These are phyloP conservation scores for Acanthosoma haemorrhoidale DNA, from an alignment of 2,888 invertebrate genomes.

Conservation along the genomic window DNA sequence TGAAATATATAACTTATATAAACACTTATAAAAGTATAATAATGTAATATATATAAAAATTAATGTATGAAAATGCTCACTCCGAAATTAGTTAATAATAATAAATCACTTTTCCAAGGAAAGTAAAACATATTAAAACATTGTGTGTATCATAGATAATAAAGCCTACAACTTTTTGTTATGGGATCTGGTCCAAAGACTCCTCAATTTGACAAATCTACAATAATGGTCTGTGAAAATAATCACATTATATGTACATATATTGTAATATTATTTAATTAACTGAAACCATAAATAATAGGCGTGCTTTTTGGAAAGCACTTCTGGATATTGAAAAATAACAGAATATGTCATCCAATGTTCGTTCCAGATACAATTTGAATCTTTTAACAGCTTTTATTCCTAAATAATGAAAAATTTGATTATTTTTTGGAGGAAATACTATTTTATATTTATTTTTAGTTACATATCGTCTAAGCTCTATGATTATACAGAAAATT, in stretches of 20 bases:
- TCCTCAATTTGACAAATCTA: constrained; percentile 33
- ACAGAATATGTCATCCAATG: constrained; percentile 20
- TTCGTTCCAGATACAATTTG: constrained; percentile 22
- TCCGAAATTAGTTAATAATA: constrained; percentile 39
- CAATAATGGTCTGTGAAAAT: constrained; percentile 29
- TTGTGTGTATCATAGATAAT: constrained; percentile 38
- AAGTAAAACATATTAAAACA: constrained; percentile 34
- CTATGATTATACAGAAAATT: constrained; percentile 29
- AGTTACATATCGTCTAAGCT: constrained; percentile 30
- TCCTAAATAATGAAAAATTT: constrained; percentile 25
- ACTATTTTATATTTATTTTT: constrained; percentile 31
- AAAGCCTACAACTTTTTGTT: constrained; percentile 34
- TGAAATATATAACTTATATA: constrained; percentile 39
- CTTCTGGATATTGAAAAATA: neutral
- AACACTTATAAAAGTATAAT: constrained; percentile 38
- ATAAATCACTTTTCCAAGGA: constrained; percentile 38
- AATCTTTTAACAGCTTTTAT: constrained; percentile 30
- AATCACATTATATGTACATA: constrained; percentile 36
- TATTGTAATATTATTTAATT: constrained; percentile 38
- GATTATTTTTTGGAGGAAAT: constrained; percentile 19
- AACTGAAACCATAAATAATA: constrained; percentile 32
- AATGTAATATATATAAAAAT: constrained; percentile 38
- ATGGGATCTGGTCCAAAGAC: constrained; percentile 33
- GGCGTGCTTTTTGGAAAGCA: constrained; percentile 22
- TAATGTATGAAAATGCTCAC: constrained; percentile 40